phyloP scores from a whole-genome alignment of 2,797 vertebrate species.

The Lagodon rhomboides region DNA sequence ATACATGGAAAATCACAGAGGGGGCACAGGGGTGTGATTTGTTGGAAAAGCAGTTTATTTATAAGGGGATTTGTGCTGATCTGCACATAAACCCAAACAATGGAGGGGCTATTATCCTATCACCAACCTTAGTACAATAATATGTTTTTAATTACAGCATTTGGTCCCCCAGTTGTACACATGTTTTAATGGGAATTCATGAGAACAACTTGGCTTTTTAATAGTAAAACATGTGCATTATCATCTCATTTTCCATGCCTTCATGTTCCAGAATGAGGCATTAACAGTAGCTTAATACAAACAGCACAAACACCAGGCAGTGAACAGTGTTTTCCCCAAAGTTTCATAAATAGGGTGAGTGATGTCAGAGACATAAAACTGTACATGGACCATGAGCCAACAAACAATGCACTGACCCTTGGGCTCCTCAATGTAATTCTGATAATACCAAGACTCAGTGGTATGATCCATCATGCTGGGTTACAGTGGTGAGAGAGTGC shows the following conservation, averaged over 20 bases:
- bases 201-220: constrained; percentile 36
- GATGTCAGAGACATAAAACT: constrained; percentile 40
- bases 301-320: not conserved
- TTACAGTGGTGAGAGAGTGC: constrained; percentile 14
- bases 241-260: constrained; percentile 30
- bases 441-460: constrained; percentile 33
- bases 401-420: constrained; percentile 46
- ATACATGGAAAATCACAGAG: constrained; percentile 64
- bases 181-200: constrained; percentile 45
- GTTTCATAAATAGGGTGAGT: constrained; percentile 40
- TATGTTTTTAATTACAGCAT: constrained; percentile 68
- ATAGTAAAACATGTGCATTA: constrained; percentile 32
- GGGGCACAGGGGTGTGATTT: constrained; percentile 70
- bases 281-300: constrained; percentile 33
- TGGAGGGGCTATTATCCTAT: constrained; percentile 55
- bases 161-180: constrained; percentile 36
- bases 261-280: constrained; percentile 15
- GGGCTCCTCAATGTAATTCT: constrained; percentile 42
- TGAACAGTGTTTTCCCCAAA: constrained; percentile 25
- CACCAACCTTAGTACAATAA: constrained; percentile 53
- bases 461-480: constrained; percentile 28
- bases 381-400: constrained; percentile 30
- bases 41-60: constrained; percentile 79
- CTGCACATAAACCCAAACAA: constrained; percentile 66
- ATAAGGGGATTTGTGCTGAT: constrained; percentile 78